Evolutionary conservation across 2,797 vertebrate genomes (phyloP), one percentile per base, ranked within the genome.

Genomic region (Serranus cabrilla): DNA sequence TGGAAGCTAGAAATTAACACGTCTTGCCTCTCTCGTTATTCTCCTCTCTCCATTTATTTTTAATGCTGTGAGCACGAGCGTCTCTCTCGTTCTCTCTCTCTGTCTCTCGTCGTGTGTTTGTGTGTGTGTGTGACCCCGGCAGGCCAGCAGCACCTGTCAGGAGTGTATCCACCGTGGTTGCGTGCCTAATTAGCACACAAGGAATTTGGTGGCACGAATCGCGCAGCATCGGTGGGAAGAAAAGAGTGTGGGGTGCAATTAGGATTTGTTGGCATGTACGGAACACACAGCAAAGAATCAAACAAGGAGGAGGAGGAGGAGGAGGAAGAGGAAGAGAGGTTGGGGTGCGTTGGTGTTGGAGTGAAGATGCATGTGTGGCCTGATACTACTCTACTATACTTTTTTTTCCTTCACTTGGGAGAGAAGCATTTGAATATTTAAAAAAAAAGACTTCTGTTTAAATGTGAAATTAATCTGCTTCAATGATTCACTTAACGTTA

Each of bases 1-100:
- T 99, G 98, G 98, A 97, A 97, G 96, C 96, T 96, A 89, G 96
- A 99, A 99, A 99, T 98, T 97, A 99, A 98, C 97, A 98, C 97
- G 93, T 98, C 97, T 96, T 96, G 95, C 95, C 95, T 91, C 82
- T 96, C 96, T 92, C 93, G 96, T 97, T 97, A 96, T 96, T 96
- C 96, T 96, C 95, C 94, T 96, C 96, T 96, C 96, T 93, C 89
- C 90, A 90, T 94, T 92, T 93, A 92, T 94, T 94, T 94, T 97
- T 97, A 97, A 97, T 97, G 97, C 96, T 67, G 95, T 91, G 94
- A 96, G 96, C 95, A 69, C 18, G 66, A 78, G 85, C 76, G 55
- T 86, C 81, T 83, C 76, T 88, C 84, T 80, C 85, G n/a, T 43
- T 61, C 81, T 84, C 60, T 57, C 37, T 82, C 71, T 74, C 56